A percentile compares a stretch with the other conserved stretches of the same genome.
These are phyloP conservation scores for Dinocampus coccinellae DNA, from an alignment of 2,888 invertebrate genomes.

Conservation along the genomic window DNA sequence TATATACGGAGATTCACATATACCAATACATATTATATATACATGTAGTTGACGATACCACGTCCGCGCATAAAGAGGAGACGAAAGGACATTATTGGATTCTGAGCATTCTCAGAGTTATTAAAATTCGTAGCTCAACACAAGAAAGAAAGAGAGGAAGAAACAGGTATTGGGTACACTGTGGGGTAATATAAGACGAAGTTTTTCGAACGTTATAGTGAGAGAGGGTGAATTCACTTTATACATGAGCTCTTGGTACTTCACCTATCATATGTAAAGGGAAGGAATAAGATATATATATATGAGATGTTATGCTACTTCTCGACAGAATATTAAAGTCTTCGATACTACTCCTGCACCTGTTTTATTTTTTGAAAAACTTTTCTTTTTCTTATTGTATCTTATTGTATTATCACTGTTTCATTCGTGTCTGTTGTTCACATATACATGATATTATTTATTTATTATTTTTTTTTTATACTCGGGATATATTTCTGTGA, in stretches of 20 bases:
- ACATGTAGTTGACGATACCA: constrained; percentile 32
- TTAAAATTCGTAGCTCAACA: constrained; percentile 68
- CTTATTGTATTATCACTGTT: constrained; percentile 10
- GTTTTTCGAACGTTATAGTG: background rate
- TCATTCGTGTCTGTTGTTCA: background rate
- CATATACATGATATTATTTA: background rate
- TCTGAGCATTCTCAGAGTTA: constrained; percentile 68
- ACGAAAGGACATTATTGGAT: constrained; percentile 66
- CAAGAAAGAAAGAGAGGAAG: constrained; percentile 48
- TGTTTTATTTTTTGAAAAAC: background rate
- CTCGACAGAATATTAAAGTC: constrained; percentile 63
- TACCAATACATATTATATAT: background rate
- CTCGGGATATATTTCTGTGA: no score
- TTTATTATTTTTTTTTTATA: no score
- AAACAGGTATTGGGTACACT: constrained; percentile 6
- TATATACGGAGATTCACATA: constrained; percentile 13
- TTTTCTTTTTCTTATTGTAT: constrained; percentile 48
- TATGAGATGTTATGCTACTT: constrained; percentile 48
- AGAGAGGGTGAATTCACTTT: background rate
- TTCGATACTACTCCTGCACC: constrained; percentile 32
- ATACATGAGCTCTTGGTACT: background rate
- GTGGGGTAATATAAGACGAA: constrained; percentile 34
- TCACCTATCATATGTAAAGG: background rate
- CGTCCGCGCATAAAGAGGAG: constrained; percentile 34
- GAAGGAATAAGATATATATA: background rate